phyloP scores from a whole-genome alignment of 2,113 vertebrate genomes.

The Vanacampus margaritifer region DNA sequence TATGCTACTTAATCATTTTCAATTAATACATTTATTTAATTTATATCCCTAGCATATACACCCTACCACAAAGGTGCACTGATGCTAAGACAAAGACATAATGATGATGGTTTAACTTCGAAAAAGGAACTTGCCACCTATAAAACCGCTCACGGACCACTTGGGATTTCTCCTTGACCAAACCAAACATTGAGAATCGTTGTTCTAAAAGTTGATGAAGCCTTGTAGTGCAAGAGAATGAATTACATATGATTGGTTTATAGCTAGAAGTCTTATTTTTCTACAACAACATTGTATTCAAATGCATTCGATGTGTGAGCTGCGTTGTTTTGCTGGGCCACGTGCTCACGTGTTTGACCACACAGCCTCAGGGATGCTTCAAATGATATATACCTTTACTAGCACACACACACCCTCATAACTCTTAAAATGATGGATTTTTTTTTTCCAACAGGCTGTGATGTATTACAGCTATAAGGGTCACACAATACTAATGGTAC shows the following conservation, averaged over 20 bases:
- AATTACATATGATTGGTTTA: neutral
- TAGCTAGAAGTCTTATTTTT: neutral
- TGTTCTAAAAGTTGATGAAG: no score
- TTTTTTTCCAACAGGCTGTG: slow-evolving; percentile 28
- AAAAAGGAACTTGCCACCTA: no score
- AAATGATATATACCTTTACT: slow-evolving; percentile 29
- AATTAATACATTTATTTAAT: no score
- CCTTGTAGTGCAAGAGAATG: neutral
- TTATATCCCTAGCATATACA: no score
- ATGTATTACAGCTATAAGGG: slow-evolving; percentile 28
- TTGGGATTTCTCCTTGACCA: no score
- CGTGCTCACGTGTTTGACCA: slow-evolving; percentile 52
- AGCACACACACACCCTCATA: slow-evolving; percentile 23
- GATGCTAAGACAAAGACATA: no score
- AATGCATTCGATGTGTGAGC: slow-evolving; percentile 8
- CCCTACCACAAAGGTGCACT: no score
- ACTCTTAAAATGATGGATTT: slow-evolving; percentile 21
- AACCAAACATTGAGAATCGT: no score
- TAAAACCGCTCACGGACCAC: no score
- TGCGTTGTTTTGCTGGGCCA: slow-evolving; percentile 46
- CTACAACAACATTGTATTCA: neutral
- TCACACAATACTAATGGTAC: slow-evolving; percentile 16
- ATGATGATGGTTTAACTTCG: no score
- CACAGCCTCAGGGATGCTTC: slow-evolving; percentile 23
- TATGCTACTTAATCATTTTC: no score